Base-by-base conservation (phyloP, 1,140 invertebrate species). In the Rhizoglyphus robini region DNA sequence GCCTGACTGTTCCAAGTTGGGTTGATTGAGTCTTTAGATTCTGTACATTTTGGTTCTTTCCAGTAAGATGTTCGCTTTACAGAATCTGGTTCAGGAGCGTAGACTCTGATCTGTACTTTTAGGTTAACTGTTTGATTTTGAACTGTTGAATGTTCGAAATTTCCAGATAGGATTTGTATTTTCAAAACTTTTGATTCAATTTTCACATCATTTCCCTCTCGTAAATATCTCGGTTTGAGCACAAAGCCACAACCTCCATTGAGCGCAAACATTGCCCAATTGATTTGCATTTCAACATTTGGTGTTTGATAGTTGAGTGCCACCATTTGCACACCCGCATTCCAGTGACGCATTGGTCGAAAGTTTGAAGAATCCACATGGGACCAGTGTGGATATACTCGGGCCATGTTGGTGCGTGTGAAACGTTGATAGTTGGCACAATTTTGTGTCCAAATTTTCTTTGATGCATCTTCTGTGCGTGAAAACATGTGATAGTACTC, bases 201-300 rank as follows among this genome's bases (percentile, higher is more conserved):
- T n/a, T n/a, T n/a, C n/a, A n/a, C n/a, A n/a, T n/a, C n/a, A n/a
- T n/a, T n/a, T n/a, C n/a, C n/a, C n/a, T n/a, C 32, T 30, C 70
- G 48, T 5, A 79, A 65, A 58, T 71, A 74, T 30, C 73, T 67
- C 29, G 79, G 79, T 72, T 85, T 86, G 8, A 86, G 71, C 0
- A 85, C 79, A 73, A 82, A 86, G 3, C 84, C 84, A 75, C 83
- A 85, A 18, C 72, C 75, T 41, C 83, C 84, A 73, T 86, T 86
- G 34, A 79, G 77, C 2, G 71, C 65, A 72, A 86, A 86, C 68
- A 78, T 77, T 0, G 81, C 82, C 68, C 79, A 74, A 71, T 83
- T 80, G 27, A 81, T 72, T 69, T 81, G 78, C 73, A 79, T 82
- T 66, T 79, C 74, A 27, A 79, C 72, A 51, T 79, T 80, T 27